Evolutionary conservation across 2,113 vertebrate species (phyloP).

Genomic region (Salvelinus alpinus): DNA sequence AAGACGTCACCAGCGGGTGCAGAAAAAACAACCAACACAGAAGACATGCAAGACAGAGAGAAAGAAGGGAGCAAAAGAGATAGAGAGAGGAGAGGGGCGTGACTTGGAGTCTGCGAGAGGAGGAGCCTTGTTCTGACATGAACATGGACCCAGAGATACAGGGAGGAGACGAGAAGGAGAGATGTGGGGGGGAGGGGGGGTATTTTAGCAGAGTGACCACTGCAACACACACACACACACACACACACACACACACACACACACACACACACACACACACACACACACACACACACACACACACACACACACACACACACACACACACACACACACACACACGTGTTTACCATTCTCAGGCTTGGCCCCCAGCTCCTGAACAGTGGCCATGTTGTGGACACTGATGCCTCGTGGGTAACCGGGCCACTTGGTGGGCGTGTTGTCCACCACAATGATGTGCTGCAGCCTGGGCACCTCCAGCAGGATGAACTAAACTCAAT

Average conservation of each 20-base stretch:
- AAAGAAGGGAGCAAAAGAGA: slow-evolving; percentile 10
- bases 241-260: too few relatives aligned
- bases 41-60: not conserved
- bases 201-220: not conserved
- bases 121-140: slow-evolving; percentile 8
- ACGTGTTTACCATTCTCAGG: slow-evolving; percentile 71
- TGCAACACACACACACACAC: not conserved
- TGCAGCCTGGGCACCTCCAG: slow-evolving; percentile 81
- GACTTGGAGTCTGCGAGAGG: not conserved
- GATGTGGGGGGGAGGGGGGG: slow-evolving; percentile 15
- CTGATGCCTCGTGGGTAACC: slow-evolving; percentile 82
- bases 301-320: too few relatives aligned
- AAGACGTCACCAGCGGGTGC: slow-evolving; percentile 9
- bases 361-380: slow-evolving; percentile 83
- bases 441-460: slow-evolving; percentile 88
- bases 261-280: too few relatives aligned
- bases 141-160: not conserved
- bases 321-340: not conserved
- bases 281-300: too few relatives aligned
- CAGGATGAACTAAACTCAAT: slow-evolving; percentile 79
- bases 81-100: not conserved
- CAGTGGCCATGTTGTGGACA: slow-evolving; percentile 87
- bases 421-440: slow-evolving; percentile 74
- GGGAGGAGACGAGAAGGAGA: not conserved
- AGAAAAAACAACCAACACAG: not conserved